Evolutionary conservation across 1,140 invertebrate genomes (phyloP).

Genomic region (Agrilus planipennis): DNA sequence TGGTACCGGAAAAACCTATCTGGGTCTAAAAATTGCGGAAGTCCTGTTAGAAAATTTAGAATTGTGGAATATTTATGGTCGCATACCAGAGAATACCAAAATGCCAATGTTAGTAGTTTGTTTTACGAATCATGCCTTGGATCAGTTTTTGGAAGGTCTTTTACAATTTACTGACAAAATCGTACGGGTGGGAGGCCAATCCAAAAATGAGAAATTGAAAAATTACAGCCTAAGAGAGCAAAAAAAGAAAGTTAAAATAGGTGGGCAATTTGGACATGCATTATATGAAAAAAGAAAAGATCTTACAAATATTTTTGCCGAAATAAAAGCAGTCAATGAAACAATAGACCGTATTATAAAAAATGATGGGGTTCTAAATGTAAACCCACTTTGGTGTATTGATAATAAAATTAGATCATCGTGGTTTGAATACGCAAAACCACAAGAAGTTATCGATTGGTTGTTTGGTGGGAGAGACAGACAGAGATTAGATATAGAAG

Average conservation of each 20-base stretch:
- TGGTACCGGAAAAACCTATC: constrained; percentile 68
- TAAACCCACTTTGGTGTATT: constrained; percentile 13
- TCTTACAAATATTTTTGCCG: neutral
- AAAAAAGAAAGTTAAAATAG: constrained; percentile 4
- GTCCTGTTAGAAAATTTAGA: constrained; percentile 42
- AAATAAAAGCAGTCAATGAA: constrained; percentile 5
- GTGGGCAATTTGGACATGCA: neutral
- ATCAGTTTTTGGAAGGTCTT: constrained; percentile 77
- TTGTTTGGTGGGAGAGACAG: constrained; percentile 13
- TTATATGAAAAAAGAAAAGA: neutral
- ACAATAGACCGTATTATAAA: neutral
- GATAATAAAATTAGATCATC: constrained; percentile 12
- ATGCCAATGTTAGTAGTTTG: constrained; percentile 65
- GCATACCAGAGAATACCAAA: constrained; percentile 1
- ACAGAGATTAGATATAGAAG: neutral
- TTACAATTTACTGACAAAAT: constrained; percentile 42
- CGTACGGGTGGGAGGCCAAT: constrained; percentile 61
- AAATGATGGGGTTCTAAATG: constrained; percentile 12
- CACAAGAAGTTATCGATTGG: constrained; percentile 16
- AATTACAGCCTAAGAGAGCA: constrained; percentile 35
- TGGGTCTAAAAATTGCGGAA: constrained; percentile 55
- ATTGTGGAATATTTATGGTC: constrained; percentile 17
- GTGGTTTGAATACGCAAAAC: constrained; percentile 18
- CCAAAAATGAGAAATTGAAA: constrained; percentile 44
- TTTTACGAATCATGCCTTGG: constrained; percentile 79